These are phyloP conservation scores for Archips crataeganus DNA, from an alignment of 2,888 invertebrate species.

Conservation along the genomic window DNA sequence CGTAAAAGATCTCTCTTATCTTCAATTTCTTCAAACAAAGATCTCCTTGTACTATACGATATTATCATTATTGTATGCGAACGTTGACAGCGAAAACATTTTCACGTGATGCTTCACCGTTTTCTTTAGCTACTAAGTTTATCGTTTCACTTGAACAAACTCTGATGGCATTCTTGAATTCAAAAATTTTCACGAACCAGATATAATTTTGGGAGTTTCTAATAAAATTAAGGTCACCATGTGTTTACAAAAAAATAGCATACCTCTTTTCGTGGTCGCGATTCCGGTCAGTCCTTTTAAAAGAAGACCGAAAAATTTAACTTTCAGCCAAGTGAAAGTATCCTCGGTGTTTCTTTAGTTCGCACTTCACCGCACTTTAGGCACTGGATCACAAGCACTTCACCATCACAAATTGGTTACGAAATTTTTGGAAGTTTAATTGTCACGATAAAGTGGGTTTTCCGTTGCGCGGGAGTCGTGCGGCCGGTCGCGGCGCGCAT, in stretches of 20 bases:
- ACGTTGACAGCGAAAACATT: conserved; percentile 50
- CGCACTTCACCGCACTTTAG: conserved; percentile 63
- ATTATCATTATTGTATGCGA: conserved; percentile 43
- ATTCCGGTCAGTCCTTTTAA: conserved; percentile 60
- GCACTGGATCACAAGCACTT: conserved; percentile 63
- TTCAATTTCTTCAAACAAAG: conserved; percentile 39
- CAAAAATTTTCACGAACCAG: conserved; percentile 16
- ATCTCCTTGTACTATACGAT: conserved; percentile 47
- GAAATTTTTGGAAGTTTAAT: conserved; percentile 60
- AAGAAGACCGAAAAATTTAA: conserved; percentile 82
- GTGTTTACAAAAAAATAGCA: conserved; percentile 59
- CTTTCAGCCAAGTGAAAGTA: conserved; percentile 86
- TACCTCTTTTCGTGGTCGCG: conserved; percentile 51
- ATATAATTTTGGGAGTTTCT: not conserved
- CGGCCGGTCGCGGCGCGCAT: conserved; percentile 56
- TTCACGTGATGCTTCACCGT: conserved; percentile 49
- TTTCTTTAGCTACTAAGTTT: conserved; percentile 49
- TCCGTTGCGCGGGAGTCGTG: conserved; percentile 43
- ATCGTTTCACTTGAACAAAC: conserved; percentile 37
- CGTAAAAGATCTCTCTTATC: conserved; percentile 30
- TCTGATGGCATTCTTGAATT: conserved; percentile 36
- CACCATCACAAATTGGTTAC: conserved; percentile 62
- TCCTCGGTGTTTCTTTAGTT: conserved; percentile 66
- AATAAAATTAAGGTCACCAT: conserved; percentile 9
- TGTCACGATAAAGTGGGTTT: conserved; percentile 57